phyloP scores from a whole-genome alignment of 23 tunicate genomes.

The Ascidia mentula region DNA sequence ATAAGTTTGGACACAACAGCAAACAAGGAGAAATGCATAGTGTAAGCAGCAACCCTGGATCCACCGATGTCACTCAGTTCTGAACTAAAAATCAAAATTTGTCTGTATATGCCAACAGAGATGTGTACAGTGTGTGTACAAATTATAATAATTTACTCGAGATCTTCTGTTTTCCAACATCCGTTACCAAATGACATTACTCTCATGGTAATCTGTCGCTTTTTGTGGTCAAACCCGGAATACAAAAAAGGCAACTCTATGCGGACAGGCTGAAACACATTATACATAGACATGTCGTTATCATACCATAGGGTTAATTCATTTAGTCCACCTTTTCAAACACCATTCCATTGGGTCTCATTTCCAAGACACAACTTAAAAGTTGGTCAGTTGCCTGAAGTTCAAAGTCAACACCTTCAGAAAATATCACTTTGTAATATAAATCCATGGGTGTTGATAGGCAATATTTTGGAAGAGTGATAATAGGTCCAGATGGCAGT shows the following conservation, averaged over 20 bases:
- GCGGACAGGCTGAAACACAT: background rate
- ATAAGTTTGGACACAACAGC: conserved; percentile 47
- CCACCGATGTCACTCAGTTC: background rate
- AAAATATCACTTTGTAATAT: background rate
- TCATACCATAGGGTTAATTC: background rate
- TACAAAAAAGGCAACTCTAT: background rate
- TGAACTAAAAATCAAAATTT: background rate
- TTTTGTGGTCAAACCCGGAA: background rate
- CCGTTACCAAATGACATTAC: background rate
- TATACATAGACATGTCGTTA: background rate
- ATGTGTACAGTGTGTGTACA: no score
- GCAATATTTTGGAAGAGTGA: background rate
- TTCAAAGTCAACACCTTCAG: background rate
- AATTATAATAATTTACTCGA: background rate
- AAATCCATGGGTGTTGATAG: background rate
- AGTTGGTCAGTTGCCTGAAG: background rate
- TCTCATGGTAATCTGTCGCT: background rate
- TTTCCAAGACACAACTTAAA: background rate
- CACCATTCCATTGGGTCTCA: background rate
- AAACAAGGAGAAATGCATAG: conserved; percentile 42
- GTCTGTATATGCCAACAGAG: background rate
- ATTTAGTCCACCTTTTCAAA: background rate
- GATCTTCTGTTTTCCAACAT: background rate
- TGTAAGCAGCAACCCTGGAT: conserved; percentile 11
- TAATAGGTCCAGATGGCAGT: background rate